phyloP scores from a whole-genome alignment of 2,113 vertebrate genomes.

The Gymnarchus niloticus region DNA sequence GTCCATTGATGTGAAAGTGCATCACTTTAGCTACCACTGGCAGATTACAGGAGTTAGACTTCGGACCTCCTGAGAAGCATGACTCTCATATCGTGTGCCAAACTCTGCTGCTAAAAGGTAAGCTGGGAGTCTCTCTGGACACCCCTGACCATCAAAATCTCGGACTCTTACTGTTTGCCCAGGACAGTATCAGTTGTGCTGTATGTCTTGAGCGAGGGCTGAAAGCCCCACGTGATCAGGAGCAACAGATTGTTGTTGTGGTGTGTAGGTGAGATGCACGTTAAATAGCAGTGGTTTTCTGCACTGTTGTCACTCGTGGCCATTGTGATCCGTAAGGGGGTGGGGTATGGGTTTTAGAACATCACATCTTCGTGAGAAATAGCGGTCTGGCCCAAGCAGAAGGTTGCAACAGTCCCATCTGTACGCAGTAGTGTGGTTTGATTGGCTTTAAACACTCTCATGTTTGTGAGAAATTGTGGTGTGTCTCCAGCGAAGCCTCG shows the following conservation, averaged over 20 bases:
- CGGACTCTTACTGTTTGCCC: background rate
- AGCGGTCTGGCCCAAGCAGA: background rate
- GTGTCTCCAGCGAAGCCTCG: background rate
- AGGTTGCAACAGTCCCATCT: background rate
- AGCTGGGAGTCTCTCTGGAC: background rate
- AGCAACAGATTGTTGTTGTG: background rate
- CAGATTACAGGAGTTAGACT: background rate
- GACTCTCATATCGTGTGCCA: background rate
- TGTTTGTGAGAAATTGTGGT: background rate
- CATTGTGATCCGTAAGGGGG: background rate
- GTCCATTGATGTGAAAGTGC: background rate
- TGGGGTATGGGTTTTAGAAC: too few species aligned
- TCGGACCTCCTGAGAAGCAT: background rate
- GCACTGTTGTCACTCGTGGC: background rate
- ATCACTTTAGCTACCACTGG: background rate
- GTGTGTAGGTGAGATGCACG: background rate
- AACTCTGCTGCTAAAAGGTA: background rate
- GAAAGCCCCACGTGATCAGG: too few species aligned
- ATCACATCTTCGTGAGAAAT: too few species aligned
- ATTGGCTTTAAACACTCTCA: background rate
- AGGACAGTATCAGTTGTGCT: background rate
- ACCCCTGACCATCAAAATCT: background rate
- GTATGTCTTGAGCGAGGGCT: background rate
- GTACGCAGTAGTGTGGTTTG: background rate
- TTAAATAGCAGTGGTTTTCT: background rate